Base-by-base conservation (phyloP, 2,113 vertebrate genomes). In the Antechinus stuartii region DNA sequence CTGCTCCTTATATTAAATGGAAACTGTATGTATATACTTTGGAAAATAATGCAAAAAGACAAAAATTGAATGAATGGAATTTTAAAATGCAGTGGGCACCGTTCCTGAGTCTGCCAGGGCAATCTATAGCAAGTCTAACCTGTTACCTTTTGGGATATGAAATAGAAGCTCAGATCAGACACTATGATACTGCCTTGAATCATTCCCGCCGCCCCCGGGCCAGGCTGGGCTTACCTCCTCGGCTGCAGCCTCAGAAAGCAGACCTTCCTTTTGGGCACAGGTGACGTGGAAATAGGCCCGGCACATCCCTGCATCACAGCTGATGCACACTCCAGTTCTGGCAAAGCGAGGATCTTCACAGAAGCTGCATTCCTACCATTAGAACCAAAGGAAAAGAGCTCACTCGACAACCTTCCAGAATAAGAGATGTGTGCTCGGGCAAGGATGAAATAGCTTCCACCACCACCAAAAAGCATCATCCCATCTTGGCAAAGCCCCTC, bases 271-370 rank as follows among this genome's bases (percentile, higher is more conserved):
- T 98, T 99, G 99, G 52, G 99, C 99, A 0, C 99, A 99, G 22
- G 99, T 99, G 92, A 99, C 99, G 0, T 99, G 99, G 97, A 99
- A 99, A 98, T 99, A 99, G 68, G 99, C 99, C 92, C 99, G 99
- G 97, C 99, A 99, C 99, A 99, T 99, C 30, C 99, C 99, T 54
- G 99, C 99, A 95, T 99, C 99, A 96, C 99, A 99, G 97, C 99
- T 99, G 97, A 99, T 99, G 96, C 99, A 99, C 25, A 99, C 99
- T 2, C 99, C 99, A 6, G 99, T 99, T 93, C 99, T 99, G 96
- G 99, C 99, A 98, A 99, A 99, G 89, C 99, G 99, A 91, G 99
- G 96, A 68, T 99, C 99, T 98, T 99, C 99, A 35, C 99, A 99
- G 95, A 99, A 99, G 96, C 99, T 99, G 98, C 99, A 99, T 94